A percentile compares a stretch with the other conserved stretches of the same genome.
These are phyloP conservation scores for Sogatella furcifera DNA, from an alignment of 1,140 invertebrate species.

Conservation along the genomic window DNA sequence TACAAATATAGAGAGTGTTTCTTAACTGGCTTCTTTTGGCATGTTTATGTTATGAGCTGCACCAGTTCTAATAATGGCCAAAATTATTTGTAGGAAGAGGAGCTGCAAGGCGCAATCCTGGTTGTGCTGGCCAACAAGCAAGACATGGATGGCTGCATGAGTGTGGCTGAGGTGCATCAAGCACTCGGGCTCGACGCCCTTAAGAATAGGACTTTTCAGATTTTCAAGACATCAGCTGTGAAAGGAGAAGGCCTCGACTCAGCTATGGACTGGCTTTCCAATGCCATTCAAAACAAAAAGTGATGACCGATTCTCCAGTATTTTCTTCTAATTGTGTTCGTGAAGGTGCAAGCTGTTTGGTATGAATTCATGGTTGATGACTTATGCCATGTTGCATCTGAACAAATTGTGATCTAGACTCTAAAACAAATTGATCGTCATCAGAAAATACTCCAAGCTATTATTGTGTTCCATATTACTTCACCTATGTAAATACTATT, in stretches of 20 bases:
- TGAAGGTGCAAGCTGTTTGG: background rate
- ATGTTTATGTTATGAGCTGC: too few species aligned
- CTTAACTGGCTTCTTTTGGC: too few species aligned
- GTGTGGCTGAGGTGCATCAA: conserved; percentile 92
- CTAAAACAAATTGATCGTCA: too few species aligned
- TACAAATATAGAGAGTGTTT: too few species aligned
- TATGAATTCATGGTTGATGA: background rate
- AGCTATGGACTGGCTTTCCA: conserved; percentile 97
- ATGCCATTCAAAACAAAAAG: conserved; percentile 79
- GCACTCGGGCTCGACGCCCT: conserved; percentile 88
- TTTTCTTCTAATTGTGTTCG: background rate
- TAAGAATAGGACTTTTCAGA: conserved; percentile 97
- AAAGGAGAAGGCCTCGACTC: conserved; percentile 98
- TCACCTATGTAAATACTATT: too few species aligned
- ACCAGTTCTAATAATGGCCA: too few species aligned
- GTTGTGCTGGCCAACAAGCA: conserved; percentile 99
- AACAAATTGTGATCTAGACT: too few species aligned
- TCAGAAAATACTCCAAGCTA: too few species aligned
- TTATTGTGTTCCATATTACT: too few species aligned
- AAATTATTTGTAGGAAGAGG: conserved; percentile 81
- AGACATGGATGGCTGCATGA: conserved; percentile 94
- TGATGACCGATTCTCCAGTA: conserved; percentile 34
- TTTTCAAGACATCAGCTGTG: conserved; percentile 97
- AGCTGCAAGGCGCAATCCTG: conserved; percentile 87
- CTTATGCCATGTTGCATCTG: background rate